phyloP scores from a whole-genome alignment of 23 tunicate species.

The Trididemnum nubilum region DNA sequence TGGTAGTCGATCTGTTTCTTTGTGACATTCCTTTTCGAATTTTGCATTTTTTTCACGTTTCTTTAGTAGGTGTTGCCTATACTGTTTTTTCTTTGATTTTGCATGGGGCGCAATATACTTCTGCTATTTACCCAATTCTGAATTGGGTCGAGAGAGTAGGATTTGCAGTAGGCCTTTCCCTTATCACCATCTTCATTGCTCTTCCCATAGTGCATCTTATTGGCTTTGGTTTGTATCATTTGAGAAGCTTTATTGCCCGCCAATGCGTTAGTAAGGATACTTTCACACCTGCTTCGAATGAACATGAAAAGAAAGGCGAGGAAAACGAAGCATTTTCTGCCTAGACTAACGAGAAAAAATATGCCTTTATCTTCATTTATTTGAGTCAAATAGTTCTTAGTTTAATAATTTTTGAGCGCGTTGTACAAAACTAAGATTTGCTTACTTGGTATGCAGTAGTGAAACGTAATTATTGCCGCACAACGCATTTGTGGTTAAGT shows the following conservation, averaged over 20 bases:
- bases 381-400: no score
- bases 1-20: slow-evolving; percentile 32
- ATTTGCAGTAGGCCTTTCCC: not conserved
- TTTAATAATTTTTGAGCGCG: no score
- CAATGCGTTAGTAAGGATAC: not conserved
- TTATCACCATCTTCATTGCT: not conserved
- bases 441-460: no score
- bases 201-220: slow-evolving; percentile 8
- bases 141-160: slow-evolving; percentile 37
- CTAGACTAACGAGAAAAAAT: no score
- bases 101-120: slow-evolving; percentile 21
- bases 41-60: slow-evolving; percentile 33
- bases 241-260: not conserved
- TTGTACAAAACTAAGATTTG: no score
- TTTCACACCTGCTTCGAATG: not conserved
- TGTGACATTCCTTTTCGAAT: slow-evolving; percentile 30
- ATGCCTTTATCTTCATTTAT: no score
- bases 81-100: slow-evolving; percentile 40
- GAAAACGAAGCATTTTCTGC: no score
- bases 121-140: slow-evolving; percentile 43
- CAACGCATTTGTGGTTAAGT: no score
- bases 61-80: slow-evolving; percentile 21
- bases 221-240: not conserved
- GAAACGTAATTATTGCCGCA: no score
- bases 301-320: no score